Evolutionary conservation across 2,113 vertebrate genomes (phyloP).

Genomic region (Plotosus lineatus): DNA sequence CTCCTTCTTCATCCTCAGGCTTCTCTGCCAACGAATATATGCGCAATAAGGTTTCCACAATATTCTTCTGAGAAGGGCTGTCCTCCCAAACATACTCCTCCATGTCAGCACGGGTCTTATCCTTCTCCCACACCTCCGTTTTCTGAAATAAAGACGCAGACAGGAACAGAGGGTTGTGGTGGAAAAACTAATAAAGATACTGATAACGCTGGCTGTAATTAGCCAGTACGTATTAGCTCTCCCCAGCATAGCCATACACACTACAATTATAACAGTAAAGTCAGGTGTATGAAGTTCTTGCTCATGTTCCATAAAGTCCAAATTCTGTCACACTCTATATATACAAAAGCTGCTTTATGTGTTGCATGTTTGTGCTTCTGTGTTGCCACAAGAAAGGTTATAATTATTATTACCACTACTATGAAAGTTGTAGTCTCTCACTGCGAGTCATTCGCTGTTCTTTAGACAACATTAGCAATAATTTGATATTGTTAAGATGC

Average conservation of each 20-base stretch:
- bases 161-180: background rate
- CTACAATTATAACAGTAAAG: background rate
- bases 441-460: background rate
- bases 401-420: conserved; percentile 46
- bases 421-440: conserved; percentile 37
- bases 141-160: conserved; percentile 76
- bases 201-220: background rate
- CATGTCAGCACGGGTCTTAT: conserved; percentile 86
- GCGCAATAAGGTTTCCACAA: conserved; percentile 73
- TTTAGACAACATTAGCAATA: conserved; percentile 19
- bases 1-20: conserved; percentile 50
- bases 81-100: conserved; percentile 90
- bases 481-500: conserved; percentile 19
- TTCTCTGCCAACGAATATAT: conserved; percentile 69
- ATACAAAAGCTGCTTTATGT: conserved; percentile 69
- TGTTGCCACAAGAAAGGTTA: conserved; percentile 6
- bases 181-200: background rate
- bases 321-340: conserved; percentile 32
- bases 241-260: background rate
- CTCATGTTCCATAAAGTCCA: conserved; percentile 7
- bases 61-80: conserved; percentile 82
- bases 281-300: background rate
- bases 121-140: conserved; percentile 87
- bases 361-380: conserved; percentile 3
- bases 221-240: background rate